Evolutionary conservation across 2,888 invertebrate genomes (phyloP).

Genomic region (Lasioglossum lativentre): DNA sequence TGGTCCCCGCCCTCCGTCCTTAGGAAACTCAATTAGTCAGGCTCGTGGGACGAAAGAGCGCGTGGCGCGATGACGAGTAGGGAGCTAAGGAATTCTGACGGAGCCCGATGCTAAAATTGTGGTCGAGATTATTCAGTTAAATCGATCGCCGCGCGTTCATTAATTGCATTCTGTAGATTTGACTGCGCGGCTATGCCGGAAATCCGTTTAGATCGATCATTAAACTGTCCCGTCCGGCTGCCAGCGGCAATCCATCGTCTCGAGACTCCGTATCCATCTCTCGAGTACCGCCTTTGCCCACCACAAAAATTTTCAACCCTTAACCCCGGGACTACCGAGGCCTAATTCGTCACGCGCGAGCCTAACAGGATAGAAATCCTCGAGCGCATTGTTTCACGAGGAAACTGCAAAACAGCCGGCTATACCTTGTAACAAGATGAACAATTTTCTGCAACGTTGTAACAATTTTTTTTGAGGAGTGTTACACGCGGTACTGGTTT

Average conservation of each 20-base stretch:
- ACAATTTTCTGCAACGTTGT: too few relatives aligned
- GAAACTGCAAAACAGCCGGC: background rate
- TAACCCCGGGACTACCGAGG: background rate
- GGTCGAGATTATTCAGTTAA: slow-evolving; percentile 65
- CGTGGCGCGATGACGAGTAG: slow-evolving; percentile 47
- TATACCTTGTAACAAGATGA: background rate
- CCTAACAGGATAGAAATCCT: background rate
- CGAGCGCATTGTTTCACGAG: background rate
- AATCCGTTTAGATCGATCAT: slow-evolving; percentile 57
- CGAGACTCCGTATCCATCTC: background rate
- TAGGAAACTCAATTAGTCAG: slow-evolving; percentile 57
- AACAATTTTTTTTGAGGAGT: too few relatives aligned
- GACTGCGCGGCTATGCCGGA: slow-evolving; percentile 31
- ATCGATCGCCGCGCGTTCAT: slow-evolving; percentile 61
- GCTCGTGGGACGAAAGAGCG: slow-evolving; percentile 46
- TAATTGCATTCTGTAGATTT: slow-evolving; percentile 64
- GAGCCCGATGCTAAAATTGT: slow-evolving; percentile 52
- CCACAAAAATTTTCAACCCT: background rate
- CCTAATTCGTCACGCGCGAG: background rate
- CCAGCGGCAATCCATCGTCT: background rate
- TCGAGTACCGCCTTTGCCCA: background rate
- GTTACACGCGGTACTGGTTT: too few relatives aligned
- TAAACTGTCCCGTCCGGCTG: slow-evolving; percentile 39
- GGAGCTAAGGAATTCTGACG: slow-evolving; percentile 56
- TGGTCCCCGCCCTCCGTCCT: slow-evolving; percentile 19